A percentile compares a stretch with the other conserved stretches of the same genome.
Evolutionary conservation across 2,888 invertebrate species (phyloP).

Genomic region (Zhuqinia jingwanae): DNA sequence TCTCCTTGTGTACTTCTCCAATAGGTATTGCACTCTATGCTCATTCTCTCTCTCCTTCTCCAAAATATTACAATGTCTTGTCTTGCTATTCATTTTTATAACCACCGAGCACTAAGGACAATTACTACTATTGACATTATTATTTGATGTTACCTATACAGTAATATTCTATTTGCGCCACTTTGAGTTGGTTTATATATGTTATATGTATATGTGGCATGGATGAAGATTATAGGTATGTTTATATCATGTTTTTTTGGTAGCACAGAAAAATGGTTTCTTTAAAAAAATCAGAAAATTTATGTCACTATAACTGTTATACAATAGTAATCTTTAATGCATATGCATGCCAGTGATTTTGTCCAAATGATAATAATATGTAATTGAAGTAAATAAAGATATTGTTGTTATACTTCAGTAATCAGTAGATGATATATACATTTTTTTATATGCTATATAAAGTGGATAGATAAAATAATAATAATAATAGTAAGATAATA

Average conservation of each 20-base stretch:
- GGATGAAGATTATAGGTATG: background rate
- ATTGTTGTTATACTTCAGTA: conserved; percentile 1
- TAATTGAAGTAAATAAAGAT: background rate
- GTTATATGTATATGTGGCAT: conserved; percentile 28
- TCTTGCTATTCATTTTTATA: conserved; percentile 56
- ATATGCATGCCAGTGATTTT: too few relatives aligned
- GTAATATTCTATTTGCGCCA: conserved; percentile 58
- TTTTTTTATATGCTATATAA: background rate
- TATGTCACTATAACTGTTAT: conserved; percentile 39
- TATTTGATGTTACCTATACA: conserved; percentile 43
- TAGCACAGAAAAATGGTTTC: conserved; percentile 46
- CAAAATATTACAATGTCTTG: background rate
- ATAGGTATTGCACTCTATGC: background rate
- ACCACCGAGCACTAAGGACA: conserved; percentile 62
- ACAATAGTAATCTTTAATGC: conserved; percentile 15
- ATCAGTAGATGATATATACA: background rate
- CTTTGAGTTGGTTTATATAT: conserved; percentile 23
- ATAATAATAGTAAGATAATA: too few relatives aligned
- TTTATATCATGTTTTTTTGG: conserved; percentile 39
- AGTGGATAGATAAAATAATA: too few relatives aligned
- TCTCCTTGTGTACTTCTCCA: background rate
- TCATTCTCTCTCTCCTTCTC: conserved; percentile 12
- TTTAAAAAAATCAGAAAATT: conserved; percentile 43
- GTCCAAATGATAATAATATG: background rate
- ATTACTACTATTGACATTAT: conserved; percentile 61